phyloP scores from a whole-genome alignment of 2,888 invertebrate genomes.

The Heliconius erato region DNA sequence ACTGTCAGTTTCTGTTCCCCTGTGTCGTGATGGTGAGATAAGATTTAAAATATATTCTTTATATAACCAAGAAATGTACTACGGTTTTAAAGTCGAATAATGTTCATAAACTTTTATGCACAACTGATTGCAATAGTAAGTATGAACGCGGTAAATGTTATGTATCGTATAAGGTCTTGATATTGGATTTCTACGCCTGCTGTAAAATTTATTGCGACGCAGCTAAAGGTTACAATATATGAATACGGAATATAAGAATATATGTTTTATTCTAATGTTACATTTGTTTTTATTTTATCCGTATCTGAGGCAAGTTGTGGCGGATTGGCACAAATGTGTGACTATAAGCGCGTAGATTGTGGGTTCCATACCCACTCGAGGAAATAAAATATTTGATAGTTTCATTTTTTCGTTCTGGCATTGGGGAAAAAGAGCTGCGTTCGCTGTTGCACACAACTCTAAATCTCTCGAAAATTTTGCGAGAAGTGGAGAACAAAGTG shows the following conservation, averaged over 20 bases:
- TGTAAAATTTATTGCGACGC: conserved; percentile 63
- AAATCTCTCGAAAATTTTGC: too few relatives aligned
- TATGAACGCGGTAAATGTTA: conserved; percentile 9
- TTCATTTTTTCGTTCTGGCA: neutral
- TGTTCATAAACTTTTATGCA: neutral
- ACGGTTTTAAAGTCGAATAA: too few relatives aligned
- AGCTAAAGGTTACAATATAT: conserved; percentile 44
- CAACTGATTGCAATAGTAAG: neutral
- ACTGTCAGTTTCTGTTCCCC: too few relatives aligned
- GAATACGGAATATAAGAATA: conserved; percentile 38
- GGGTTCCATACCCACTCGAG: neutral
- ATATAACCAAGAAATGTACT: too few relatives aligned
- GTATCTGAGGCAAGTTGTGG: neutral
- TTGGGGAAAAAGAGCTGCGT: neutral
- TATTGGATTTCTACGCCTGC: conserved; percentile 66
- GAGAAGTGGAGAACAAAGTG: neutral
- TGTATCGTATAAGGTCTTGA: conserved; percentile 56
- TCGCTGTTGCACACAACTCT: neutral
- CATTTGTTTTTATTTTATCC: conserved; percentile 32
- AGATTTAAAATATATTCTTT: too few relatives aligned
- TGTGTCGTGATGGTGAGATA: too few relatives aligned
- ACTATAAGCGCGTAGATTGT: neutral
- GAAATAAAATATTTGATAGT: neutral
- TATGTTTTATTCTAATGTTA: conserved; percentile 34
- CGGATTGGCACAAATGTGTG: neutral